These are phyloP conservation scores for Cariama cristata DNA, from an alignment of 2,113 vertebrate species.

Conservation along the genomic window DNA sequence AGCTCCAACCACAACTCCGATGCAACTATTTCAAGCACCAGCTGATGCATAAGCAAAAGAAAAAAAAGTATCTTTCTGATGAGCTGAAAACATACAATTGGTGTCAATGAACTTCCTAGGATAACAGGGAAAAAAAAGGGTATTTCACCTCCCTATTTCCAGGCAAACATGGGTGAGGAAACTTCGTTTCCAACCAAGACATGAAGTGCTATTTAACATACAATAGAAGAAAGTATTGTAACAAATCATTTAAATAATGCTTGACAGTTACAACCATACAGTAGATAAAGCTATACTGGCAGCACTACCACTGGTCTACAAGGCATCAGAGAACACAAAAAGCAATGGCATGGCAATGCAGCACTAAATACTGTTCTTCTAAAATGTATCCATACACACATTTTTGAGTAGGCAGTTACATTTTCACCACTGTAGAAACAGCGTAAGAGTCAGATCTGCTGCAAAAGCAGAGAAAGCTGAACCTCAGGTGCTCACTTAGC, in stretches of 20 bases:
- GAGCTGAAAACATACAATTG: not conserved
- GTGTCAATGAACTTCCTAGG: not conserved
- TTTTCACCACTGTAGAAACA: not conserved
- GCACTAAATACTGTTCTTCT: not conserved
- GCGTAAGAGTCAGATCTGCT: not conserved
- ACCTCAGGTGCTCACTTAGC: not conserved
- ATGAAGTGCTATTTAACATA: not conserved
- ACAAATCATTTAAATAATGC: not conserved
- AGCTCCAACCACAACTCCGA: not conserved
- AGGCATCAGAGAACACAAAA: not conserved
- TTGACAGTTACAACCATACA: not conserved
- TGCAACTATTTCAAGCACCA: not conserved
- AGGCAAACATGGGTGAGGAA: not conserved
- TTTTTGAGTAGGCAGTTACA: not conserved
- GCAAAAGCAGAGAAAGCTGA: not conserved
- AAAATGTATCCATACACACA: not conserved
- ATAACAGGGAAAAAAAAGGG: not conserved
- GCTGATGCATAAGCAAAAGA: not conserved
- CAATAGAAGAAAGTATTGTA: not conserved
- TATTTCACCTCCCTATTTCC: not conserved
- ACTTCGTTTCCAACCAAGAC: not conserved
- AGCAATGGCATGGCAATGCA: fast-evolving
- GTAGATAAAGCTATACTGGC: not conserved
- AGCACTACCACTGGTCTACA: not conserved
- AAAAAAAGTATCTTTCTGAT: not conserved